phyloP scores from a whole-genome alignment of 92 coral and sea anemone species.

The Porites evermanni region DNA sequence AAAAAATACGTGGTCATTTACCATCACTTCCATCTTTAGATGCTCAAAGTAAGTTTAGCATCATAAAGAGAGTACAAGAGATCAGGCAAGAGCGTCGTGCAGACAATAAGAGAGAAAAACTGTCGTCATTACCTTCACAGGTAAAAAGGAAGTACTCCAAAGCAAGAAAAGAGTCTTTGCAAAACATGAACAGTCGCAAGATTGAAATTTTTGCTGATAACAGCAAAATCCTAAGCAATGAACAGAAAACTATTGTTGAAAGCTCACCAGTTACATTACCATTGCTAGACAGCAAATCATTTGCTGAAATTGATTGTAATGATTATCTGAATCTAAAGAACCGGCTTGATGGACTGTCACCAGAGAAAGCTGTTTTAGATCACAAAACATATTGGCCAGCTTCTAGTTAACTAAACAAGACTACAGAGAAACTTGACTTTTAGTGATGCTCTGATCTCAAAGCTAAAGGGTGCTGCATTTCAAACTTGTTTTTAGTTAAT shows the following conservation, averaged over 20 bases:
- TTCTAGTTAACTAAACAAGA: too few species aligned
- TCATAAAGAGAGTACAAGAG: slow-evolving; percentile 63
- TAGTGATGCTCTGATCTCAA: background rate
- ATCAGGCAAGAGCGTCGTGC: slow-evolving; percentile 49
- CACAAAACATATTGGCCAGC: slow-evolving; percentile 31
- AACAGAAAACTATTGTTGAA: slow-evolving; percentile 14
- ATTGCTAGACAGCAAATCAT: slow-evolving; percentile 59
- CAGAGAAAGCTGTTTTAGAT: slow-evolving; percentile 45
- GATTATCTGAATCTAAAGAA: slow-evolving; percentile 72
- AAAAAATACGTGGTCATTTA: background rate
- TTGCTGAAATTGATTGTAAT: slow-evolving; percentile 70
- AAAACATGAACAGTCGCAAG: slow-evolving; percentile 2
- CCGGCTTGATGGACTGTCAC: slow-evolving; percentile 69
- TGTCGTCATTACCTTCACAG: slow-evolving; percentile 7
- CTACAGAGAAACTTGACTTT: background rate
- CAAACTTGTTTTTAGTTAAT: too few species aligned
- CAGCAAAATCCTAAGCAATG: background rate
- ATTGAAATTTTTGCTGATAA: slow-evolving; percentile 77
- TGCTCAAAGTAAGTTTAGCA: slow-evolving; percentile 67
- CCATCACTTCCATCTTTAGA: slow-evolving; percentile 60
- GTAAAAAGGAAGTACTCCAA: slow-evolving; percentile 5
- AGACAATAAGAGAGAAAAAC: background rate
- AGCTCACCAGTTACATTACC: slow-evolving; percentile 32
- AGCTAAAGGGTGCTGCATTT: too few species aligned
- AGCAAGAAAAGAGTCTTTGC: slow-evolving; percentile 5